These are phyloP conservation scores for Enteromius viviparus DNA, from an alignment of 2,797 vertebrate genomes.

Conservation along the genomic window DNA sequence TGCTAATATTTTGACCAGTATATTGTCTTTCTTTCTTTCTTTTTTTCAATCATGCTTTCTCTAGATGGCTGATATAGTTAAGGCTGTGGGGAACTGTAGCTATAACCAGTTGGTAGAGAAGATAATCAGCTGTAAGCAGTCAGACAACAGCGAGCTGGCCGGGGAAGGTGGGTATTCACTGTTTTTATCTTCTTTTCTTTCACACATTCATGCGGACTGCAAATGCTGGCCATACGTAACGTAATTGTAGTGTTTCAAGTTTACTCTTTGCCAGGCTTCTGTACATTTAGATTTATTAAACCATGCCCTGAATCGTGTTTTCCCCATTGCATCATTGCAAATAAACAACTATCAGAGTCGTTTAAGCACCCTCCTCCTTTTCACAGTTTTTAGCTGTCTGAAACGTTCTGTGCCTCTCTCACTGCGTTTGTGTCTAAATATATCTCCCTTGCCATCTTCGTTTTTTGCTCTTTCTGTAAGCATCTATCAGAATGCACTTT, in stretches of 20 bases:
- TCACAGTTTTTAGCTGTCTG: conserved; percentile 9
- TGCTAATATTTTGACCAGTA: conserved; percentile 2
- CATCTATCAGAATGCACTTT: not conserved
- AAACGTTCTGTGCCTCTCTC: conserved; percentile 7
- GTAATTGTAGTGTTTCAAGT: not conserved
- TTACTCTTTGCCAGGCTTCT: not conserved
- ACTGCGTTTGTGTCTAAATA: conserved; percentile 27
- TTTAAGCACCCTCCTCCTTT: conserved; percentile 2
- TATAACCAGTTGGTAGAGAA: conserved; percentile 99
- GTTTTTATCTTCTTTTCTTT: conserved; percentile 22
- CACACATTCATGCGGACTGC: not conserved
- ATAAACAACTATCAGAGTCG: conserved; percentile 43
- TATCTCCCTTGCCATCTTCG: not conserved
- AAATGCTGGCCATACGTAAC: not conserved
- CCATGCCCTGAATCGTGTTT: conserved; percentile 27
- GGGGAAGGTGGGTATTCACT: conserved; percentile 87
- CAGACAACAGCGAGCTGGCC: conserved; percentile 92
- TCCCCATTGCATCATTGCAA: conserved; percentile 39
- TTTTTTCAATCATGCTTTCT: conserved; percentile 59
- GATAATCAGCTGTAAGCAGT: conserved; percentile 98
- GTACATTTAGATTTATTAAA: conserved; percentile 15
- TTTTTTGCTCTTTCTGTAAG: not conserved
- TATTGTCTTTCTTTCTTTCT: conserved; percentile 24
- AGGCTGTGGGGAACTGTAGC: conserved; percentile 97
- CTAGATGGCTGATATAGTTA: conserved; percentile 93